A percentile compares a stretch with the other conserved stretches of the same genome.
Conservation (phyloP, 2,113 vertebrate species). For the Stegostoma tigrinum region DNA sequence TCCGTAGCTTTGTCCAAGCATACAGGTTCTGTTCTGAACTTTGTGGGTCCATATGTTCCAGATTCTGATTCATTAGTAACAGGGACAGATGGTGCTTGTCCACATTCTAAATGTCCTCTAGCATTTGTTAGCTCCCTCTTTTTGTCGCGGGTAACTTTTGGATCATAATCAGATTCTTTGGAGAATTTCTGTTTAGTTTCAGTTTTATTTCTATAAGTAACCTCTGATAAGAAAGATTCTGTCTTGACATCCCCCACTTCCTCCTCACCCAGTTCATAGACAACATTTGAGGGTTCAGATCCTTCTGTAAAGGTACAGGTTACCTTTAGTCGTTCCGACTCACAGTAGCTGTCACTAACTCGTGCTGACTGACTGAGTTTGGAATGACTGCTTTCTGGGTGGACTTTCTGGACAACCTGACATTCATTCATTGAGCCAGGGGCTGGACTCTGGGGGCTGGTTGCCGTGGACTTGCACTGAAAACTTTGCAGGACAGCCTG, state of each 20-base stretch:
- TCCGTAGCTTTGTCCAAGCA: too few relatives aligned
- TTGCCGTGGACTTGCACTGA: slow-evolving; percentile 72
- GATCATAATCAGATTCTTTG: neutral
- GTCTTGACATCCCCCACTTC: neutral
- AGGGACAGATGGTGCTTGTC: neutral
- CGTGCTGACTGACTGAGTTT: neutral
- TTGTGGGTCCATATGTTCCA: neutral
- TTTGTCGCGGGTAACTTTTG: neutral
- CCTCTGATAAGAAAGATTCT: neutral
- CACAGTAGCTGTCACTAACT: slow-evolving; percentile 44
- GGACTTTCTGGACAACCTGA: too few relatives aligned
- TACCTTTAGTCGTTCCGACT: slow-evolving; percentile 58
- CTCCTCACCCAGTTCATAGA: neutral
- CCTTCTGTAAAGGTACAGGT: slow-evolving; percentile 50
- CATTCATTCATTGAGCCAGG: slow-evolving; percentile 45
- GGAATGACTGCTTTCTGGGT: neutral
- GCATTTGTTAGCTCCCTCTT: neutral
- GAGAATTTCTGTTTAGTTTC: too few relatives aligned
- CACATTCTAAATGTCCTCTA: neutral
- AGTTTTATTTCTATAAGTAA: neutral
- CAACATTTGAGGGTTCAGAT: neutral
- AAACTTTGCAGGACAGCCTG: slow-evolving; percentile 71
- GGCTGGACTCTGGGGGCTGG: slow-evolving; percentile 79
- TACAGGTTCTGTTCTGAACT: neutral
- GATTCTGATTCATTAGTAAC: neutral